Evolutionary conservation across 2,797 vertebrate species (phyloP), one percentile per base, ranked within the genome.

Genomic region (Pelodytes ibericus): DNA sequence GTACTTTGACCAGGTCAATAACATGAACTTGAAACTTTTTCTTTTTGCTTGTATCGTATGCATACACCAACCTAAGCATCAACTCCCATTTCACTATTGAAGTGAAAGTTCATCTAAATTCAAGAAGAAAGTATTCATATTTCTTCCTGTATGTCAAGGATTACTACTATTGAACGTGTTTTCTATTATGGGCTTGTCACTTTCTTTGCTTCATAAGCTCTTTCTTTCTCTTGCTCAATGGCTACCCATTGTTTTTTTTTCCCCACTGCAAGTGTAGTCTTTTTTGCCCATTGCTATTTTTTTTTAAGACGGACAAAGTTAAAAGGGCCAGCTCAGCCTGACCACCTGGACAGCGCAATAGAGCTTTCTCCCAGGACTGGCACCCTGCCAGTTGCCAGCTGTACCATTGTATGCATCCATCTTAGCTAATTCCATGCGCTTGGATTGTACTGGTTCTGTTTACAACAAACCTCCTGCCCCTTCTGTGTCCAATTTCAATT

Each of bases 121-220:
- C 81, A 85, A 88, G 93, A 93, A 92, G 95, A 95, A 92, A 90
- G 88, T 87, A 62, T 92, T 92, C 93, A 93, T 92, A 93, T 95
- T 94, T 93, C 92, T 86, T 90, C 92, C 94, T 92, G 87, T 90
- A 89, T 83, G 83, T 92, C 91, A 89, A 94, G 95, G 95, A 96
- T 95, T 96, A 95, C 81, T 86, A 91, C 92, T 80, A 89, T 88
- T 92, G 92, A 94, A 93, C 93, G 90, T 83, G 87, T 86, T 90
- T 88, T 88, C 94, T 90, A 90, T 94, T 95, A 93, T 95, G 88
- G 82, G 90, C 90, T 95, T 94, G 95, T 95, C 93, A 92, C 92
- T 91, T 91, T 92, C 92, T 90, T 91, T 83, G 89, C 92, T 95
- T 83, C 94, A 94, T 95, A 95, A 95, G 96, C 95, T 95, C 94